Base-by-base conservation (phyloP, 2,113 vertebrate species). In the Candoia aspera region DNA sequence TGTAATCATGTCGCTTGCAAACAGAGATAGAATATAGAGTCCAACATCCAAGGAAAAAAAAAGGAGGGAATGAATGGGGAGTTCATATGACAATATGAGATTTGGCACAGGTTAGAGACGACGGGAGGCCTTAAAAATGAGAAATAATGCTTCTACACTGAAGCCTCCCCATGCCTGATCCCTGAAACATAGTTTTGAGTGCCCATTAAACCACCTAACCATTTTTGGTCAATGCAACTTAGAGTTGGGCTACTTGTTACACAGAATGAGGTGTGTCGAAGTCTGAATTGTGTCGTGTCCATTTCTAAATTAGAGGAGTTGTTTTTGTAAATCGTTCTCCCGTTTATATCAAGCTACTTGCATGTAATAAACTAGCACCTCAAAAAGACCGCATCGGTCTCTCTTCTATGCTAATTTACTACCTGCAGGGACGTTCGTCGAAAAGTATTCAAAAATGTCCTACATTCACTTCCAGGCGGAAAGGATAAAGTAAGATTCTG, bases 1-100 rank as follows among this genome's bases (percentile, higher is more conserved):
- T 86, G 53, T 87, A 68, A 91, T 86, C 60, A 79, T 79, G 89
- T 91, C 88, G 89, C 60, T 84, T 91, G 62, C 73, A 91, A 58
- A 94, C 90, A 86, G 86, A 68, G 55, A 91, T 49, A 92, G 88
- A 89, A 64, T 91, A 92, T n/a, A 33, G 87, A 84, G 87, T 89
- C 79, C 73, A 79, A 91, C 91, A 89, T 89, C 73, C 46, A 84
- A 84, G 21, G 6, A 4, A 37, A 92, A 33, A 54, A 91, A 54
- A 24, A 58, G 54, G 11, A 11, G n/a, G 84, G 9, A 57, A 83
- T 42, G 62, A 8, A 57, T 57, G 21, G 24, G 62, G 26, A 59
- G 5, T 33, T 86, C 4, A 1, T 68, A 24, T 58, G 29, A 53
- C 17, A 33, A 88, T 33, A n/a, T 59, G 83, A 23, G 83, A 37